phyloP scores from a whole-genome alignment of 64 coral and sea anemone genomes.

The Anthopleura sola region DNA sequence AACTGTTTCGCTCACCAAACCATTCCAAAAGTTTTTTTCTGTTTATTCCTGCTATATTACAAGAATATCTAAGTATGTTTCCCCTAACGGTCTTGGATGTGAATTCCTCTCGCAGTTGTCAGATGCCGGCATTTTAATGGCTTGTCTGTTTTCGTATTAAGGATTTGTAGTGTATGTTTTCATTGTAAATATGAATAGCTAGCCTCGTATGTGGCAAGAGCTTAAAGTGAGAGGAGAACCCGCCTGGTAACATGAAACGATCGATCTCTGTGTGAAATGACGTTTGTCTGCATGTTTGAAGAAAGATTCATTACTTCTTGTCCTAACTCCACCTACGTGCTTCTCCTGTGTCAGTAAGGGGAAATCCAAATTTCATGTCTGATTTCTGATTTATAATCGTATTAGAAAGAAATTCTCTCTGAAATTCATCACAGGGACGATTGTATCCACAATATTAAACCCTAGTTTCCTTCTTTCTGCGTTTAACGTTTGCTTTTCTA shows the following conservation, averaged over 20 bases:
- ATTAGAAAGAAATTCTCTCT: neutral
- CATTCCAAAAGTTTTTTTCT: neutral
- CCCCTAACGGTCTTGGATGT: neutral
- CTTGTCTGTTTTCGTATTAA: neutral
- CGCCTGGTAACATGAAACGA: neutral
- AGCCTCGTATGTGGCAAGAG: neutral
- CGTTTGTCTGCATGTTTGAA: neutral
- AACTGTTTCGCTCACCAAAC: neutral
- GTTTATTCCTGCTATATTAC: neutral
- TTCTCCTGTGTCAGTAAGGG: neutral
- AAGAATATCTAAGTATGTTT: neutral
- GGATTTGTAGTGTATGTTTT: neutral
- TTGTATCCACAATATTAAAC: too few species aligned
- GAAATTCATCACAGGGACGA: too few species aligned
- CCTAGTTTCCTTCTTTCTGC: neutral
- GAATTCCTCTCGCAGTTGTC: neutral
- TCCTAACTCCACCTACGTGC: neutral
- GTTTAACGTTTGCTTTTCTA: too few species aligned
- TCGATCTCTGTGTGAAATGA: neutral
- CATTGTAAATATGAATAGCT: neutral
- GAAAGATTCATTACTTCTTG: neutral
- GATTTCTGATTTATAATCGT: neutral
- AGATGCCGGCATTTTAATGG: slow-evolving; percentile 1
- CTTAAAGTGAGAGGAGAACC: neutral
- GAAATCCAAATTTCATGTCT: neutral